A percentile compares a stretch with the other conserved stretches of the same genome.
Conservation (phyloP, 1,140 invertebrate species). For the Temnothorax longispinosus region DNA sequence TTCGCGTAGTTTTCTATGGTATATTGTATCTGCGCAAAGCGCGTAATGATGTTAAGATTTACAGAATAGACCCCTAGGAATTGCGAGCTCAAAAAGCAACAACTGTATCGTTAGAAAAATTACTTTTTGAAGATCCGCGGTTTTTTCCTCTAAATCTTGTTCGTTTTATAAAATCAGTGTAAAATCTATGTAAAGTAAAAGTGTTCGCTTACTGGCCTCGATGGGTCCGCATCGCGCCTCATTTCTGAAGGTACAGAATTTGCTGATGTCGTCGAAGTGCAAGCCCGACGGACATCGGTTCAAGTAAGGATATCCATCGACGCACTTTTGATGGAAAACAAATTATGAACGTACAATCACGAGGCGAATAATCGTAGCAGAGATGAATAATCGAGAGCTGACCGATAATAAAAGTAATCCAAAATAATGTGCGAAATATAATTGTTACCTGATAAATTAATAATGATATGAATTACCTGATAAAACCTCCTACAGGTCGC, state of each 20-base stretch:
- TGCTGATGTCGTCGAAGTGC: slow-evolving; percentile 96
- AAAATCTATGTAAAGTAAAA: not conserved
- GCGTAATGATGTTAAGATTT: too few species aligned
- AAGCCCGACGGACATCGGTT: slow-evolving; percentile 95
- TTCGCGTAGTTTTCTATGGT: too few species aligned
- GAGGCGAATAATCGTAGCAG: not conserved
- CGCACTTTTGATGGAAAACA: slow-evolving; percentile 88
- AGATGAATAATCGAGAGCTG: not conserved
- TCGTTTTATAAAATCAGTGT: not conserved
- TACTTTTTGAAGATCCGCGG: not conserved
- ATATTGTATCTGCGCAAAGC: too few species aligned
- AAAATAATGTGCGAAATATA: not conserved
- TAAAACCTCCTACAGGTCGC: slow-evolving; percentile 95
- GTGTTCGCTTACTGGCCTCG: slow-evolving; percentile 90
- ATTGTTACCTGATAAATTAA: not conserved
- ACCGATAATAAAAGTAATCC: not conserved
- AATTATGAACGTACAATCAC: not conserved
- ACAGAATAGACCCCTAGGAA: too few species aligned
- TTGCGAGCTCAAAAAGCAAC: not conserved
- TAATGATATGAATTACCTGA: slow-evolving; percentile 87
- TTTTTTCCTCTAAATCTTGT: not conserved
- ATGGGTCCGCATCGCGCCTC: slow-evolving; percentile 96
- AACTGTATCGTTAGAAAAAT: not conserved
- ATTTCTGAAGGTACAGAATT: slow-evolving; percentile 96
- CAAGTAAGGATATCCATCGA: slow-evolving; percentile 94